phyloP scores from a whole-genome alignment of 2,797 vertebrate species.

The Lutjanus argentimaculatus region DNA sequence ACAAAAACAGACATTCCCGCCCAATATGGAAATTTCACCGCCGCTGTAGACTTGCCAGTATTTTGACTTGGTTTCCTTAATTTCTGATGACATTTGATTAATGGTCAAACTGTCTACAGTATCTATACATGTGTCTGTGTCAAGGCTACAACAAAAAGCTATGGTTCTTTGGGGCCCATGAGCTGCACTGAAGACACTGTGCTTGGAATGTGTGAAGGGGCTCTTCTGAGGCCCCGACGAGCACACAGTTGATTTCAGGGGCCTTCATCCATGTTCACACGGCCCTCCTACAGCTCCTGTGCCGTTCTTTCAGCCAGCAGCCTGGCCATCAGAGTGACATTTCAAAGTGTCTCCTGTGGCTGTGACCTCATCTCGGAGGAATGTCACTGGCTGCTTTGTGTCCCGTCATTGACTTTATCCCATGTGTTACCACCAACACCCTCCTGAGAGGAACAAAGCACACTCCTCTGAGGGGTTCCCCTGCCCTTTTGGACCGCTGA shows the following conservation, averaged over 20 bases:
- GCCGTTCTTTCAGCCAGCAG: slow-evolving; percentile 53
- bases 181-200: slow-evolving; percentile 35
- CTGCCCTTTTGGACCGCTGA: slow-evolving; percentile 64
- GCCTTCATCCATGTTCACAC: slow-evolving; percentile 65
- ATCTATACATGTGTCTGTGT: slow-evolving; percentile 48
- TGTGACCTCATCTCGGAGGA: slow-evolving; percentile 82
- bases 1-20: too few species aligned
- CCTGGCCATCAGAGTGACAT: slow-evolving; percentile 66
- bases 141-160: slow-evolving; percentile 53
- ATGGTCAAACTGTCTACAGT: slow-evolving; percentile 36
- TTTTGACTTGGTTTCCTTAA: too few species aligned
- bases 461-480: slow-evolving; percentile 58
- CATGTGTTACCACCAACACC: slow-evolving; percentile 76
- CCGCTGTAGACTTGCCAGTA: too few species aligned
- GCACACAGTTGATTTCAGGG: slow-evolving; percentile 59
- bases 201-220: slow-evolving; percentile 69
- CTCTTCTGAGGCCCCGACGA: slow-evolving; percentile 55
- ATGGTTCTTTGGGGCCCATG: slow-evolving; percentile 45
- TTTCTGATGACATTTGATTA: slow-evolving; percentile 33
- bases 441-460: slow-evolving; percentile 80
- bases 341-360: slow-evolving; percentile 77
- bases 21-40: too few species aligned
- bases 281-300: slow-evolving; percentile 52
- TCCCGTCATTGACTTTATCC: slow-evolving; percentile 77
- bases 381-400: slow-evolving; percentile 82